Conservation (phyloP, 2,113 vertebrate genomes). For the Phycodurus eques region DNA sequence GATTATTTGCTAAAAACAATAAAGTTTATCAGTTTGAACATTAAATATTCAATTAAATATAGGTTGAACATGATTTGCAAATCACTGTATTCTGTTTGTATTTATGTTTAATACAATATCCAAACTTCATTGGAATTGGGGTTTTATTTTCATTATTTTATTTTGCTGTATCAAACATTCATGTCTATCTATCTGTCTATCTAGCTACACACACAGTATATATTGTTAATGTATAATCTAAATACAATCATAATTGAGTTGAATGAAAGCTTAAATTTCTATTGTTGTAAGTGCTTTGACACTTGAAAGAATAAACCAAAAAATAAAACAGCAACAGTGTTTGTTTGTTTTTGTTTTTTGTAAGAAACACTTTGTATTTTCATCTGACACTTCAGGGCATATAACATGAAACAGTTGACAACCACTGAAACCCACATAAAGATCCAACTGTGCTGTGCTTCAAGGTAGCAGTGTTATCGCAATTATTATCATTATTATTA, state of each 20-base stretch:
- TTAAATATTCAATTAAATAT: no score
- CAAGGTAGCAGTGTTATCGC: slow-evolving; percentile 64
- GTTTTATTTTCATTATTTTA: no score
- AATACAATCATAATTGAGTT: neutral
- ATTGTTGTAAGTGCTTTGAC: neutral
- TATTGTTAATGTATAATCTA: no score
- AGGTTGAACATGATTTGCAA: no score
- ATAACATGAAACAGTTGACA: slow-evolving; percentile 46
- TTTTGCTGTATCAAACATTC: no score
- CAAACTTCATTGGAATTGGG: no score
- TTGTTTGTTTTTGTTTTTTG: slow-evolving; percentile 9
- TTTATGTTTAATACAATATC: no score
- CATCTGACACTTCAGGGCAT: slow-evolving; percentile 55
- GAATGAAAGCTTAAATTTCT: neutral
- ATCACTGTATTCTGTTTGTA: no score
- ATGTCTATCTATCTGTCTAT: no score
- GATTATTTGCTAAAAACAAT: no score
- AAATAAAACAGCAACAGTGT: neutral
- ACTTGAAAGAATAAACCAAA: neutral
- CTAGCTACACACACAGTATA: no score
- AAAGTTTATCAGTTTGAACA: no score
- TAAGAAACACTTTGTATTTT: slow-evolving; percentile 64
- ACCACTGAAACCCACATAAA: slow-evolving; percentile 43
- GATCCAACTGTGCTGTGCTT: slow-evolving; percentile 47
- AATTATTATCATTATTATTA: slow-evolving; percentile 13